phyloP scores from a whole-genome alignment of 2,888 invertebrate genomes.

The Onthophagus sagittarius region DNA sequence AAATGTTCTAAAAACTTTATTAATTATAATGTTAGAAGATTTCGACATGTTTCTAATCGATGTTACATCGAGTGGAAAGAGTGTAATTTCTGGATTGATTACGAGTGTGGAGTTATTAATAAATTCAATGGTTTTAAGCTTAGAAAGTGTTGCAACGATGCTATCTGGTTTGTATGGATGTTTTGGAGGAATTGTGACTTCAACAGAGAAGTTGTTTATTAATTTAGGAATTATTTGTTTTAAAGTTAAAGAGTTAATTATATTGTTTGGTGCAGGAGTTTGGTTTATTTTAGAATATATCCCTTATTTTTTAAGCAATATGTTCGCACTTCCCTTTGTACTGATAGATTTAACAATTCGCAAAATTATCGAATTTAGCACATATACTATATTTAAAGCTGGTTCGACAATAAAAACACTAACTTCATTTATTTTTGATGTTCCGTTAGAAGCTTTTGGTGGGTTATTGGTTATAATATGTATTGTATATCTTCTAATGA shows the following conservation, averaged over 20 bases:
- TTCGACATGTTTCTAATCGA: constrained; percentile 34
- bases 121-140: constrained; percentile 4
- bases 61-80: constrained; percentile 18
- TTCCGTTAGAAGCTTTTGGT: constrained; percentile 37
- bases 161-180: neutral
- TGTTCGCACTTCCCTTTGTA: constrained; percentile 22
- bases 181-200: constrained; percentile 10
- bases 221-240: constrained; percentile 28
- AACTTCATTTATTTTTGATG: constrained; percentile 37
- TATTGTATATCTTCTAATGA: constrained; percentile 34
- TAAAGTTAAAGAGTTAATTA: constrained; percentile 33
- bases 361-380: neutral
- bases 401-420: constrained; percentile 19
- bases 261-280: constrained; percentile 38
- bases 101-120: constrained; percentile 15
- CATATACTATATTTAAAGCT: constrained; percentile 11
- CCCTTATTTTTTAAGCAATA: constrained; percentile 33
- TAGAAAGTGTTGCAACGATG: neutral
- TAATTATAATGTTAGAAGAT: constrained; percentile 34
- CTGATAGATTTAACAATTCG: constrained; percentile 22
- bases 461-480: constrained; percentile 36
- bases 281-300: constrained; percentile 39
- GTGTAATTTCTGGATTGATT: constrained; percentile 7
- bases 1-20: constrained; percentile 22
- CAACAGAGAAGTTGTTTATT: constrained; percentile 20